Conservation (phyloP, 2,888 invertebrate genomes). For the Psylliodes chrysocephalus region DNA sequence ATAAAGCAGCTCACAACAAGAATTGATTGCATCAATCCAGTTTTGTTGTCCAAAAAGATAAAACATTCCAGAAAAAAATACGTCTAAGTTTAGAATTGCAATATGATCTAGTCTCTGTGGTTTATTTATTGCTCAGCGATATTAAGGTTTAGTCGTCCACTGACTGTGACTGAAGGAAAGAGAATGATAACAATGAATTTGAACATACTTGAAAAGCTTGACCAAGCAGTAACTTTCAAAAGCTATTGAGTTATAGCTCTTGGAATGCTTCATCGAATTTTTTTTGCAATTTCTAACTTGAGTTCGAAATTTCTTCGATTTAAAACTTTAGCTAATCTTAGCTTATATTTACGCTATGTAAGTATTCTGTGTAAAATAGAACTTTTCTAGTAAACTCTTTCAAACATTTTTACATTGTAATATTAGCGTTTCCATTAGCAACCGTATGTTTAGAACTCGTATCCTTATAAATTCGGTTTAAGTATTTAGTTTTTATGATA, state of each 20-base stretch:
- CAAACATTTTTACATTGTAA: not conserved
- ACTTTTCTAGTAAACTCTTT: not conserved
- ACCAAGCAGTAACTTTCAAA: not conserved
- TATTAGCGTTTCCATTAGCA: not conserved
- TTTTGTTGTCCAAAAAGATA: slow-evolving; percentile 22
- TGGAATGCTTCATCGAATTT: not conserved
- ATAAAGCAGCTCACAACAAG: slow-evolving; percentile 22
- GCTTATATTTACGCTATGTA: not conserved
- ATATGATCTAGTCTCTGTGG: slow-evolving; percentile 59
- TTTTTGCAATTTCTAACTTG: not conserved
- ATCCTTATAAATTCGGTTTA: not conserved
- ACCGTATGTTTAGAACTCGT: not conserved
- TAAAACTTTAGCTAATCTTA: not conserved
- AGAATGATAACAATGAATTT: slow-evolving; percentile 34
- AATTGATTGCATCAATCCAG: slow-evolving; percentile 28
- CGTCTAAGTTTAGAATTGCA: slow-evolving; percentile 43
- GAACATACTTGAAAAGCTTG: not conserved
- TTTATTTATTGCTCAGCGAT: slow-evolving; percentile 59
- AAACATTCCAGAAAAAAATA: slow-evolving; percentile 40
- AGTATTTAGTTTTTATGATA: too few relatives aligned
- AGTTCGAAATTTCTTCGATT: not conserved
- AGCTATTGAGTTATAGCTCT: not conserved
- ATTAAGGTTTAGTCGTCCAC: slow-evolving; percentile 58
- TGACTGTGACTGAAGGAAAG: slow-evolving; percentile 44
- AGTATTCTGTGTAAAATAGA: not conserved